These are phyloP conservation scores for Zygogramma bicolorata DNA, from an alignment of 2,888 invertebrate species.

Conservation along the genomic window DNA sequence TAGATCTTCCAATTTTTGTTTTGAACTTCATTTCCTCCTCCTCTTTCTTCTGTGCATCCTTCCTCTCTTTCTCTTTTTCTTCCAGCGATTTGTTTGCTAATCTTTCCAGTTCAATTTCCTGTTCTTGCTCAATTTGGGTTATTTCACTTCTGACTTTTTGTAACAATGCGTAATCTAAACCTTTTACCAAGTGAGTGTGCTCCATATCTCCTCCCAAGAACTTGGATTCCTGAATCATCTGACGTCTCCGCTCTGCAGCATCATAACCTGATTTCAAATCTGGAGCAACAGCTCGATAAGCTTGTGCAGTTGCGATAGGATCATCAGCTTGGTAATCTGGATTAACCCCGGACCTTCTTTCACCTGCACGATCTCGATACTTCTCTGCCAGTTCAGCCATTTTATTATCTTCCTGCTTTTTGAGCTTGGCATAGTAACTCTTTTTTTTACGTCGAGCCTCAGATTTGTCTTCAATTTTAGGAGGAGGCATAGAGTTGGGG, in stretches of 20 bases:
- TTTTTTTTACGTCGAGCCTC: constrained; percentile 93
- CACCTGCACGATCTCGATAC: constrained; percentile 91
- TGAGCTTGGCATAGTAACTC: constrained; percentile 92
- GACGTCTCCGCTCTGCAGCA: constrained; percentile 93
- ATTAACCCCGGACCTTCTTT: constrained; percentile 75
- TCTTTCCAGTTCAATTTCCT: constrained; percentile 85
- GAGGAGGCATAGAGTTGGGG: constrained; percentile 61
- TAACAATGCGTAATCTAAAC: constrained; percentile 89
- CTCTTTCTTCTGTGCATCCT: constrained; percentile 70
- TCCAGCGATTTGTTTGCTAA: constrained; percentile 73
- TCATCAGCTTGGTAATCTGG: constrained; percentile 87
- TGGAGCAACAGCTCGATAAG: constrained; percentile 90
- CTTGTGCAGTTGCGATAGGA: constrained; percentile 83
- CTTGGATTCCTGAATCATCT: constrained; percentile 98
- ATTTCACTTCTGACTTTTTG: constrained; percentile 97
- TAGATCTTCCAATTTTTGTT: constrained; percentile 83
- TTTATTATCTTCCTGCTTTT: constrained; percentile 95
- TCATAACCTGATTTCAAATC: constrained; percentile 94
- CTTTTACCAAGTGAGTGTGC: constrained; percentile 99
- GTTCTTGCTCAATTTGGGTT: constrained; percentile 80
- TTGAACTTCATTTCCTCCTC: constrained; percentile 85
- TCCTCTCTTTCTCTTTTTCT: constrained; percentile 65
- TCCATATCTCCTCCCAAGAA: constrained; percentile 97
- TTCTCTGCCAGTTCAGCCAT: constrained; percentile 94
- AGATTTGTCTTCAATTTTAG: constrained; percentile 77